phyloP scores from a whole-genome alignment of 2,888 invertebrate genomes.

The Melinopterus prodromus region DNA sequence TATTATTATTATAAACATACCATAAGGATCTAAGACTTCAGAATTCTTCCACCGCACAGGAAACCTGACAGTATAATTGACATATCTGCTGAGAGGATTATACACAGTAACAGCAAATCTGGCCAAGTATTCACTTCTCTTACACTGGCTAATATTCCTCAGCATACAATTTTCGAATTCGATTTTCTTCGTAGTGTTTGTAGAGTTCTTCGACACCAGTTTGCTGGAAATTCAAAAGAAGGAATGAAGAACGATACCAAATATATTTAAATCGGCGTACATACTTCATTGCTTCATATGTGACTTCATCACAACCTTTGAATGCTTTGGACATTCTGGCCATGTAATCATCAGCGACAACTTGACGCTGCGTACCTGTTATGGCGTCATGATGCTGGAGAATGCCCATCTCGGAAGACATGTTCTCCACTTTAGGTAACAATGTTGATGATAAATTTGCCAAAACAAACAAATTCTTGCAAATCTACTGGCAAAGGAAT shows the following conservation, averaged over 20 bases:
- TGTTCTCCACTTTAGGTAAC: constrained; percentile 55
- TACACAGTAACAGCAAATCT: constrained; percentile 63
- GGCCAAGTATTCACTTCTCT: constrained; percentile 61
- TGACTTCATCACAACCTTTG: neutral
- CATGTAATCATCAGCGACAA: constrained; percentile 75
- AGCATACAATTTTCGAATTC: constrained; percentile 44
- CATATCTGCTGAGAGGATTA: constrained; percentile 76
- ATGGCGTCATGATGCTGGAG: constrained; percentile 89
- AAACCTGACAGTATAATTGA: constrained; percentile 67
- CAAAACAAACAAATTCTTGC: neutral
- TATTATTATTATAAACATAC: constrained; percentile 34
- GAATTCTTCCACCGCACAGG: constrained; percentile 68
- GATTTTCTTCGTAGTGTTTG: neutral
- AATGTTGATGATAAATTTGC: neutral
- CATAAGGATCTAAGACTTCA: constrained; percentile 51
- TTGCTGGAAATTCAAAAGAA: too few relatives aligned
- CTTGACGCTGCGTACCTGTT: constrained; percentile 54
- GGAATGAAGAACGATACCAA: neutral
- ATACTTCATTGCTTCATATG: neutral
- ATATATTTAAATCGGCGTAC: neutral
- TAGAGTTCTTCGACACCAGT: too few relatives aligned
- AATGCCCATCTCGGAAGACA: constrained; percentile 65
- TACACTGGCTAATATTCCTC: constrained; percentile 70
- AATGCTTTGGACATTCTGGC: constrained; percentile 56
- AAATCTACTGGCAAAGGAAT: neutral